These are phyloP conservation scores for Isotomurus palustris DNA, from an alignment of 2,888 invertebrate genomes.

Conservation along the genomic window DNA sequence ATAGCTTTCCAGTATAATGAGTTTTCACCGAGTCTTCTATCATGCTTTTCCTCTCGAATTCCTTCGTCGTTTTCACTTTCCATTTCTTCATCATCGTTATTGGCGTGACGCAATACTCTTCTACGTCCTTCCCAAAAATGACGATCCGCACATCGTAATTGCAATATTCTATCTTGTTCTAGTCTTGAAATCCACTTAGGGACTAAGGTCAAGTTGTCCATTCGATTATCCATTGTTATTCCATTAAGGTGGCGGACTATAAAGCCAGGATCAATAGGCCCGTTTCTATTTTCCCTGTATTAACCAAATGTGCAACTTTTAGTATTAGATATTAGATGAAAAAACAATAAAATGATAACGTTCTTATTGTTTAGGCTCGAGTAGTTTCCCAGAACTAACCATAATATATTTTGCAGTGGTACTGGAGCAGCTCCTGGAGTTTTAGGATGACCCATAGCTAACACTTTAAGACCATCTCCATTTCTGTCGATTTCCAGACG, in stretches of 20 bases:
- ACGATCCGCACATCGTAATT: constrained; percentile 37
- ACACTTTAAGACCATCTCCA: constrained; percentile 53
- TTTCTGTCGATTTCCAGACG: constrained; percentile 53
- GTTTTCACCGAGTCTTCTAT: constrained; percentile 49
- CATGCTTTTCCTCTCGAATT: constrained; percentile 31
- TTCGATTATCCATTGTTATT: constrained; percentile 54
- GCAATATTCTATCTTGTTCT: constrained; percentile 41
- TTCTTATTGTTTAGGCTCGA: not conserved
- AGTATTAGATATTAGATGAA: not conserved
- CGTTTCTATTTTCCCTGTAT: constrained; percentile 54
- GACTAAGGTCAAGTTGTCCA: constrained; percentile 53
- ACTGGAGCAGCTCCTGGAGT: constrained; percentile 28
- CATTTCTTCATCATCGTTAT: constrained; percentile 22
- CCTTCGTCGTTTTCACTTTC: constrained; percentile 26
- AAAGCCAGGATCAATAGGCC: constrained; percentile 53
- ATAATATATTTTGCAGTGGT: constrained; percentile 52
- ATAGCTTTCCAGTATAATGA: constrained; percentile 55
- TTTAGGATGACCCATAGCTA: constrained; percentile 50
- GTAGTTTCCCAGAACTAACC: constrained; percentile 48
- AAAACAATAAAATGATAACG: too few relatives aligned
- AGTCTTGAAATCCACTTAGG: constrained; percentile 46
- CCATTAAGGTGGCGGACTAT: constrained; percentile 54
- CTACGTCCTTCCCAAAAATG: constrained; percentile 36
- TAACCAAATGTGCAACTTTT: not conserved
- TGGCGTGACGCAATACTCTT: constrained; percentile 15